Conservation (phyloP, 2,888 invertebrate species). For the Amorpha juglandis region DNA sequence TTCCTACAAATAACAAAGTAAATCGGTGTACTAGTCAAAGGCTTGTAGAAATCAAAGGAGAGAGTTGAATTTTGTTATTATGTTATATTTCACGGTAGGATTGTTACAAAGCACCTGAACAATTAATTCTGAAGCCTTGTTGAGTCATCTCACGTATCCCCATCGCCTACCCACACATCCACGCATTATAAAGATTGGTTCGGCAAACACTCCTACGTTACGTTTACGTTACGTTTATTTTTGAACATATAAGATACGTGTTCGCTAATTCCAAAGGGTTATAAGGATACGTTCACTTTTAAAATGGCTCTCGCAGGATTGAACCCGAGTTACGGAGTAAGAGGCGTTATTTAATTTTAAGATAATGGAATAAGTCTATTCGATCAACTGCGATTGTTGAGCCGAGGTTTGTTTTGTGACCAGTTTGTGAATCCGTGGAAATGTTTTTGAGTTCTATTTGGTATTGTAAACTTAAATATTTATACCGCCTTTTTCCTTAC, state of each 20-base stretch:
- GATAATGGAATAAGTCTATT: neutral
- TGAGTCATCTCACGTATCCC: neutral
- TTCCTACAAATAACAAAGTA: neutral
- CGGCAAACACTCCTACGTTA: neutral
- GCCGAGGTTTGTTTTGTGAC: too few relatives aligned
- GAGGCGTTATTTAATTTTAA: neutral
- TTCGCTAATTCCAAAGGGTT: neutral
- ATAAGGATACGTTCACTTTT: neutral
- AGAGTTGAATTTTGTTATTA: neutral
- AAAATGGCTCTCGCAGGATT: neutral
- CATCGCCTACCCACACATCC: neutral
- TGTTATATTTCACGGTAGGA: neutral
- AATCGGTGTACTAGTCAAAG: neutral
- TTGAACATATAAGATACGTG: neutral
- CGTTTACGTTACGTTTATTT: neutral
- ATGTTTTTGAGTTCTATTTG: too few relatives aligned
- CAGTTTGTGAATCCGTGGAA: too few relatives aligned
- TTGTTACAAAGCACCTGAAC: neutral
- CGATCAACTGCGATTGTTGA: too few relatives aligned
- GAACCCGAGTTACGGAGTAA: neutral
- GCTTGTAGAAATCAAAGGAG: neutral
- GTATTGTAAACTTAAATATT: too few relatives aligned
- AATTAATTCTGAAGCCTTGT: neutral
- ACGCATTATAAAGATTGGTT: conserved; percentile 1
- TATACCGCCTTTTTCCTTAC: too few relatives aligned